Evolutionary conservation across 1,140 invertebrate species (phyloP), one percentile per base, ranked within the genome.

Genomic region (Formica selysi): DNA sequence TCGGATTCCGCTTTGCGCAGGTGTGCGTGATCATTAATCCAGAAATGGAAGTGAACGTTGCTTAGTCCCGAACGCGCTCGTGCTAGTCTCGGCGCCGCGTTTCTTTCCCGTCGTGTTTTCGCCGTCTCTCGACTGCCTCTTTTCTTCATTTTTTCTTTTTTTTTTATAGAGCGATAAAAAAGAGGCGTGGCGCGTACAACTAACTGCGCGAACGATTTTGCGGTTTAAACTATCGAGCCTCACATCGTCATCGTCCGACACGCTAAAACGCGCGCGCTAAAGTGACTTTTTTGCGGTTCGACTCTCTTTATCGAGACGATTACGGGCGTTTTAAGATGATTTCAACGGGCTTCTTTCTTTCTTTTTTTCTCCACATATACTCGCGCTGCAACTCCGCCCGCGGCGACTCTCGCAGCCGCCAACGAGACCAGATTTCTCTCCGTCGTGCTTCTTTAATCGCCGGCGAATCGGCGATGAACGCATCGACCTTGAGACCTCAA

Each of bases 11-110:
- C 41, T 83, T 79, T 88, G 86, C 86, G 80, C 86, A 87, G 89
- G 88, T 90, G 89, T 88, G 81, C 86, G 89, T 86, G 81, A 84
- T 88, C 89, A 90, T 90, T 90, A 90, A 90, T 90, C 89, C 89
- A 90, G 81, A 90, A 90, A 90, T 90, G 89, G 89, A 90, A 88
- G 88, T 87, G 88, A 90, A 90, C 87, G 88, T 87, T 61, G 54
- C 59, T 76, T 38, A 54, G 73, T 71, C 59, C 73, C 87, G 79
- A 71, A 88, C 51, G 74, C 80, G 48, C 59, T 57, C 74, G 62
- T 44, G 48, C 44, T 71, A 86, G 76, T 70, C 86, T 61, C 59
- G 64, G 71, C 51, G 36, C 59, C 54, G 62, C 59, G 51, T 83
- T 83, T 83, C 79, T 83, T 83, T 73, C 79, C 51, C 65, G 44